Percentiles rank a stretch among this genome's conserved stretches.
These are phyloP conservation scores for Sipha maydis DNA, from an alignment of 2,888 invertebrate genomes.

Conservation along the genomic window DNA sequence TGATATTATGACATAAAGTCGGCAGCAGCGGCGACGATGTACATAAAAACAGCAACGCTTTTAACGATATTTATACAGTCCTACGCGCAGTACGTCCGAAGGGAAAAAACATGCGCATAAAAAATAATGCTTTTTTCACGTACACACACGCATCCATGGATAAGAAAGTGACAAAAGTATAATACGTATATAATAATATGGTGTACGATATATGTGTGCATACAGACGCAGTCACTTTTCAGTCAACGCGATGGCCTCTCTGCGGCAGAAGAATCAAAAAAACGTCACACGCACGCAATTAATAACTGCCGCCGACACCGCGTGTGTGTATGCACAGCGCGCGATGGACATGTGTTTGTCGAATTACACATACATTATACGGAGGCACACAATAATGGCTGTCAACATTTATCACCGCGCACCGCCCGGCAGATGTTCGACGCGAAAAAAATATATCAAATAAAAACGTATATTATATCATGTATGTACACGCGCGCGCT, in stretches of 20 bases:
- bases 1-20: neutral
- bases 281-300: constrained; percentile 53
- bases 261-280: constrained; percentile 35
- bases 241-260: neutral
- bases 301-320: constrained; percentile 33
- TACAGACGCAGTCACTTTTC: neutral
- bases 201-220: too few species aligned
- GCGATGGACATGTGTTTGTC: constrained; percentile 60
- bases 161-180: neutral
- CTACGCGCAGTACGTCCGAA: too few species aligned
- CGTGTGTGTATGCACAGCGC: constrained; percentile 43
- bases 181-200: too few species aligned
- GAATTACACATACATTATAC: constrained; percentile 55
- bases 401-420: constrained; percentile 61
- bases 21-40: neutral
- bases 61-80: too few species aligned
- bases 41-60: neutral
- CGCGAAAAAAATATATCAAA: constrained; percentile 33
- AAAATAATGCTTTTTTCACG: too few species aligned
- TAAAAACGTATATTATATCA: neutral
- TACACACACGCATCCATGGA: too few species aligned
- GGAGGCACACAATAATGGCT: constrained; percentile 59
- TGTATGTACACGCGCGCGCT: neutral
- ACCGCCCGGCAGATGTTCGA: constrained; percentile 54
- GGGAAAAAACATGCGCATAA: neutral